Evolutionary conservation across 2,797 vertebrate genomes (phyloP).

Genomic region (Brachymystax lenok): DNA sequence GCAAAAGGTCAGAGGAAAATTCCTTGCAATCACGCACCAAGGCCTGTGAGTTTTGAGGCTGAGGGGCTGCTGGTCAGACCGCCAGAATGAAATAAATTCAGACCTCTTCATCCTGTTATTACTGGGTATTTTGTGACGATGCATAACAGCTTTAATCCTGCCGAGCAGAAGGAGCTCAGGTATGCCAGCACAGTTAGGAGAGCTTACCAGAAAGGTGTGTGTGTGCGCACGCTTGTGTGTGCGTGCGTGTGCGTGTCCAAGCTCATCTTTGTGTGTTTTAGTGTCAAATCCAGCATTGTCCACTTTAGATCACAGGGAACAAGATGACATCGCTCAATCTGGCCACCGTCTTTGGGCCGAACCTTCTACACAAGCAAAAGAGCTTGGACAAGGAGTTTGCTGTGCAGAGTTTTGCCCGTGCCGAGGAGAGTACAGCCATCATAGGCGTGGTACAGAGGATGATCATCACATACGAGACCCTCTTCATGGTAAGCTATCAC

Average conservation of each 20-base stretch:
- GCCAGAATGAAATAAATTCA: constrained; percentile 26
- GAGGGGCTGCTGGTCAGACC: background rate
- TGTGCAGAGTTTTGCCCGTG: constrained; percentile 91
- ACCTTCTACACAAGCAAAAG: constrained; percentile 94
- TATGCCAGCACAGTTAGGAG: constrained; percentile 9
- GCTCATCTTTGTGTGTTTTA: background rate
- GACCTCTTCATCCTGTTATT: constrained; percentile 20
- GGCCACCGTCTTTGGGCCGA: constrained; percentile 97
- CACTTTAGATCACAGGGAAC: constrained; percentile 88
- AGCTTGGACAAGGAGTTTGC: constrained; percentile 95
- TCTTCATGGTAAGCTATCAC: constrained; percentile 86
- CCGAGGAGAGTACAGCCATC: constrained; percentile 91
- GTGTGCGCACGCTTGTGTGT: background rate
- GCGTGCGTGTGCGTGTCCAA: constrained; percentile 13
- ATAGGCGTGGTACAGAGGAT: constrained; percentile 92
- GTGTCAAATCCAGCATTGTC: background rate
- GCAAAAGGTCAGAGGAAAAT: background rate
- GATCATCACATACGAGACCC: constrained; percentile 84
- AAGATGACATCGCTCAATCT: constrained; percentile 97
- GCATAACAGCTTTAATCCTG: constrained; percentile 16
- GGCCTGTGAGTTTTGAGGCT: background rate
- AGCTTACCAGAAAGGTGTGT: background rate
- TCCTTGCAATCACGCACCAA: constrained; percentile 2
- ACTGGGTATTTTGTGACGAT: constrained; percentile 14
- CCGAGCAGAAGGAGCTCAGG: constrained; percentile 10